A percentile compares a stretch with the other conserved stretches of the same genome.
phyloP scores from a whole-genome alignment of 2,113 vertebrate genomes.

The Campylomormyrus numenius region DNA sequence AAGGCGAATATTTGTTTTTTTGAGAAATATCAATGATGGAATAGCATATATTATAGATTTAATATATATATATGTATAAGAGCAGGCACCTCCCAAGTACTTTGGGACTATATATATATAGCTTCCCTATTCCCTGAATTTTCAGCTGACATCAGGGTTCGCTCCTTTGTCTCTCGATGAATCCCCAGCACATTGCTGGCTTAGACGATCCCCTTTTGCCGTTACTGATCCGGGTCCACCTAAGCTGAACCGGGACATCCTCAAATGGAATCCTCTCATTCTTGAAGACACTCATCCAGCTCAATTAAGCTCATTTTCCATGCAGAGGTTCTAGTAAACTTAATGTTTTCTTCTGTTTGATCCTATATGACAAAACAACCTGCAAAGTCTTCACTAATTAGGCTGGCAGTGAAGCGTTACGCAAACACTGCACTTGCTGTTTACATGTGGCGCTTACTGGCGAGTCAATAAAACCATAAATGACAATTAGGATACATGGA shows the following conservation, averaged over 20 bases:
- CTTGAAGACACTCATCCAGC: background rate
- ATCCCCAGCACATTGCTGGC: background rate
- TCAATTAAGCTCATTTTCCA: constrained; percentile 9
- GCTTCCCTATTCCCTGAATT: background rate
- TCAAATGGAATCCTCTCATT: constrained; percentile 4
- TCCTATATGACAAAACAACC: background rate
- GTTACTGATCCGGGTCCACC: too few species aligned
- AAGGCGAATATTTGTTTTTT: background rate
- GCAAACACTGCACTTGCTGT: background rate
- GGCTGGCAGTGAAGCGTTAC: background rate
- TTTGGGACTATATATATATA: too few species aligned
- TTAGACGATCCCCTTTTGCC: background rate
- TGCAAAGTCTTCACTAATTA: constrained; percentile 1
- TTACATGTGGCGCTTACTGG: background rate
- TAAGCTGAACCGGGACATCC: background rate
- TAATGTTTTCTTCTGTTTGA: constrained; percentile 2
- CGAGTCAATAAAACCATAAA: background rate
- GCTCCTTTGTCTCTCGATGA: background rate
- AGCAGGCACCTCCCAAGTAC: too few species aligned
- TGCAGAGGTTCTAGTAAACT: background rate
- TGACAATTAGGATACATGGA: background rate
- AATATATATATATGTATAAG: too few species aligned
- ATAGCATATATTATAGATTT: too few species aligned
- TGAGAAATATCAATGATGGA: background rate
- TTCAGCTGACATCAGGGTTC: background rate